phyloP scores from a whole-genome alignment of 2,888 invertebrate species.

The Noctua janthina region DNA sequence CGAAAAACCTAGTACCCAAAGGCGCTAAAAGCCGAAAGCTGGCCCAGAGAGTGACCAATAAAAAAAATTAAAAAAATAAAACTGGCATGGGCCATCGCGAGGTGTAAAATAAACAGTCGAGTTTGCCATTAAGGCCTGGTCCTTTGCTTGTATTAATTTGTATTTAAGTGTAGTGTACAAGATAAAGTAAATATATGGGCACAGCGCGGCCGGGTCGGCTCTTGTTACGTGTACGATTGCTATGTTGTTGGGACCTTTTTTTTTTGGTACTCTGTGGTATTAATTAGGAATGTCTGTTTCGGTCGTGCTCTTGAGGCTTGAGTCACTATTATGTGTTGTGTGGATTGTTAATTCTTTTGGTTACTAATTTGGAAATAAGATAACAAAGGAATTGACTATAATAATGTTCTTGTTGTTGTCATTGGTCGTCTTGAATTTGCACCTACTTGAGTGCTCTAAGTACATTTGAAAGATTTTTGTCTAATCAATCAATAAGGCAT shows the following conservation, averaged over 20 bases:
- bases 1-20: slow-evolving; percentile 74
- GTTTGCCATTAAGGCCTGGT: slow-evolving; percentile 87
- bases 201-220: slow-evolving; percentile 75
- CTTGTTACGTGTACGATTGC: slow-evolving; percentile 77
- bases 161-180: slow-evolving; percentile 91
- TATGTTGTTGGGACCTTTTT: slow-evolving; percentile 54
- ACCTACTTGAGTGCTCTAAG: not conserved
- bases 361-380: not conserved
- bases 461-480: not conserved
- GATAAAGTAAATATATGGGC: slow-evolving; percentile 89
- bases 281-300: slow-evolving; percentile 62
- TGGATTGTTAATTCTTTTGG: slow-evolving; percentile 15
- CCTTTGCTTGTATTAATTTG: slow-evolving; percentile 90
- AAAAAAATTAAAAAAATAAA: slow-evolving; percentile 82
- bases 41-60: slow-evolving; percentile 73
- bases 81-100: slow-evolving; percentile 83
- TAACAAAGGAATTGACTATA: not conserved
- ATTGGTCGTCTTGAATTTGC: not conserved
- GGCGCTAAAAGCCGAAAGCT: slow-evolving; percentile 83
- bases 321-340: slow-evolving; percentile 42
- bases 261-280: slow-evolving; percentile 51
- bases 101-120: slow-evolving; percentile 90
- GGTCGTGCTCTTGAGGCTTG: slow-evolving; percentile 21
- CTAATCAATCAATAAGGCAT: not conserved
- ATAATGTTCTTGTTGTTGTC: not conserved